Evolutionary conservation across 2,797 vertebrate genomes (phyloP).

Genomic region (Coracias cyanogaster): DNA sequence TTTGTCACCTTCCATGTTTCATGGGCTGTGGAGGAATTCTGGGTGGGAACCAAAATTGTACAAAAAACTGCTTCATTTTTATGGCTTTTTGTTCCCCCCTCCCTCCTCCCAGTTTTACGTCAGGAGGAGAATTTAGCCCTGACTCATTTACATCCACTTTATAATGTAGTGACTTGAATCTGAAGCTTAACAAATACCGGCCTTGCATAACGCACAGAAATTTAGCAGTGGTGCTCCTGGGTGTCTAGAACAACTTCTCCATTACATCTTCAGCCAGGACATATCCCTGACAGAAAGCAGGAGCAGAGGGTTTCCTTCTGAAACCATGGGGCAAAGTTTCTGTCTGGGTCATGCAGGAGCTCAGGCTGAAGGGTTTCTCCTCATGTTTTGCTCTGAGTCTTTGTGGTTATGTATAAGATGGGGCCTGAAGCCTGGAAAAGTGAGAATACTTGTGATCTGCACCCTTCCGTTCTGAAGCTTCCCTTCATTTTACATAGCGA

Average conservation of each 20-base stretch:
- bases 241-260: not conserved
- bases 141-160: not conserved
- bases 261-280: not conserved
- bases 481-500: rapidly evolving
- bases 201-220: not conserved
- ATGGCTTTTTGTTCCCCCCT: not conserved
- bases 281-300: not conserved
- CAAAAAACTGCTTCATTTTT: not conserved
- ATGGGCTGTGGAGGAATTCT: not conserved
- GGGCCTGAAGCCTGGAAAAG: not conserved
- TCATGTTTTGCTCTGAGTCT: not conserved
- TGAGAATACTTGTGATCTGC: not conserved
- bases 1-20: not conserved
- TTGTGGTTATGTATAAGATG: not conserved
- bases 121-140: not conserved
- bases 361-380: not conserved
- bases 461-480: not conserved
- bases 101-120: not conserved
- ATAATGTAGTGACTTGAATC: not conserved
- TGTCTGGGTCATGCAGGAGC: not conserved
- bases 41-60: not conserved
- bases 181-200: not conserved
- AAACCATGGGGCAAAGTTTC: not conserved
- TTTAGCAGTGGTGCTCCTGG: not conserved
- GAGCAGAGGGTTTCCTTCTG: not conserved